Evolutionary conservation across 1,140 invertebrate genomes (phyloP), one percentile per base, ranked within the genome.

Genomic region (Neoseiulus cucumeris): DNA sequence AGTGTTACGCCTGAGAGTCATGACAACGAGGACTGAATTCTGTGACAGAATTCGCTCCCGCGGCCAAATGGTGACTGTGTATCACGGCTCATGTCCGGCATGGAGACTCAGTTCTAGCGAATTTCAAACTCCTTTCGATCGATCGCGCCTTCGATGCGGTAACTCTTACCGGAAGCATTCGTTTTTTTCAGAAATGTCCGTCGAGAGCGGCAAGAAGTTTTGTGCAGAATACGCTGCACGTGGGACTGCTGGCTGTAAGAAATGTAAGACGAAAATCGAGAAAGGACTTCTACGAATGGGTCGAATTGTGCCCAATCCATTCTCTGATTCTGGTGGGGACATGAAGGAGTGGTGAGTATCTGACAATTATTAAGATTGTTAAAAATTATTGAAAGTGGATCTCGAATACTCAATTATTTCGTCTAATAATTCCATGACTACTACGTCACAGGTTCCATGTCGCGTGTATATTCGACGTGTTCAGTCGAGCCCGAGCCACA

Each of bases 211-310:
- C 5, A 74, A 75, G 30, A 71, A 68, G 64, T 77, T 71, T 66
- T 81, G 77, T 42, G 79, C 84, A 14, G 88, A 90, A 66, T 79
- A 84, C 68, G 87, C 87, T 0, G 89, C 89, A 76, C 80, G 82
- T 0, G 85, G 85, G 0, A 79, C 85, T 44, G 85, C 88, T 0
- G 81, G 81, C n/a, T 92, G 89, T 73, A 90, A 90, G 72, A 86
- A 85, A 74, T 92, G 89, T 74, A 91, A 90, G 76, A 75, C 81
- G 64, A 84, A 86, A 70, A 85, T 89, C 71, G 80, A 82, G 4
- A 83, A 84, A 72, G 85, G 83, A 25, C 75, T 80, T 44, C 70
- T 89, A 41, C 77, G 87, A 65, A 78, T 91, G 20, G 87, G 83
- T 0, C 80, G 89, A 78, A 71, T 87, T 25, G 80, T 82, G 4